Evolutionary conservation across 2,113 vertebrate genomes (phyloP).

Genomic region (Psilopsiagon aymara): DNA sequence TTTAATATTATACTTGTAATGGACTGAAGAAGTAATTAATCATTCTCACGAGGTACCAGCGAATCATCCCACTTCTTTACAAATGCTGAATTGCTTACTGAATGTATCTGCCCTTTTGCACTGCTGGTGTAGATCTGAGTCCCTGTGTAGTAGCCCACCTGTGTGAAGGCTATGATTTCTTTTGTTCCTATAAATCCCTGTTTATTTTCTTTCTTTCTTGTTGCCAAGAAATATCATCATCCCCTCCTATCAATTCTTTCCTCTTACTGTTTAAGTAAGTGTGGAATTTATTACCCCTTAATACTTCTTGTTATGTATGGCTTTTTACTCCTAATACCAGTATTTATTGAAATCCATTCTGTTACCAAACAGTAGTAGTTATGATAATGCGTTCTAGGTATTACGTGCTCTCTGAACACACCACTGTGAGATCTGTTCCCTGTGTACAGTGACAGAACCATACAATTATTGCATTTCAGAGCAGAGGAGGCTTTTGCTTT

Average conservation of each 20-base stretch:
- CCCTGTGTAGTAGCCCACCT: neutral
- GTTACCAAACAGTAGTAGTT: constrained; percentile 16
- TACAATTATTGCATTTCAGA: neutral
- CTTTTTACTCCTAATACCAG: neutral
- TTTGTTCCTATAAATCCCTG: neutral
- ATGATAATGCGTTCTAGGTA: constrained; percentile 22
- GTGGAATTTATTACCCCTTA: neutral
- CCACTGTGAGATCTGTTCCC: neutral
- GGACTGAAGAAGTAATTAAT: neutral
- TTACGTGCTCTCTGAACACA: neutral
- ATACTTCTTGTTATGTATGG: neutral
- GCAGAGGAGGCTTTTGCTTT: neutral
- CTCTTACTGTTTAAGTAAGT: neutral
- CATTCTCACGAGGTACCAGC: neutral
- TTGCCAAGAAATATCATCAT: neutral
- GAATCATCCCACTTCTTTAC: neutral
- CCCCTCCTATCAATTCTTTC: neutral
- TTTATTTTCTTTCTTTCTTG: neutral
- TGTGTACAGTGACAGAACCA: neutral
- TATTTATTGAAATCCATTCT: constrained; percentile 31
- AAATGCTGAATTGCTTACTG: neutral
- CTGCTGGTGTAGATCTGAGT: neutral
- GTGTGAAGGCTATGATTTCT: neutral
- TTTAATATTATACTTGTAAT: neutral
- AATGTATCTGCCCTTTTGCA: neutral